Conservation (phyloP, 2,797 vertebrate genomes). For the Columba guinea region DNA sequence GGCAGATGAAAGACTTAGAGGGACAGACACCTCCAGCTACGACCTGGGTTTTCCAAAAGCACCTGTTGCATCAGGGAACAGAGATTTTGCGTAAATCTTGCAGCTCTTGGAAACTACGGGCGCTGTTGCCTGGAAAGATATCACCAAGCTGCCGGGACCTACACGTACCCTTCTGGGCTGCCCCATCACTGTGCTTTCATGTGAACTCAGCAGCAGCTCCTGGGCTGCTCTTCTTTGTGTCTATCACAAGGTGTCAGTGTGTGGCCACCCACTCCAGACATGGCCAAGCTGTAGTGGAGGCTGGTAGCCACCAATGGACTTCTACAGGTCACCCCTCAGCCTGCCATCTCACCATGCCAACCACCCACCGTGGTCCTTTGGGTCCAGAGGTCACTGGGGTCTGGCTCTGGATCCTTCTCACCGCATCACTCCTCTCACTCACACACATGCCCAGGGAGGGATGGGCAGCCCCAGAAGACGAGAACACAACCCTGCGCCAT, state of each 20-base stretch:
- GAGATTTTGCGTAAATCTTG: neutral
- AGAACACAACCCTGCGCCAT: neutral
- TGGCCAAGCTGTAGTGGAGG: rapidly evolving
- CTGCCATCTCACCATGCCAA: neutral
- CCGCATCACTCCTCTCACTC: rapidly evolving
- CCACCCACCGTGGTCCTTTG: rapidly evolving
- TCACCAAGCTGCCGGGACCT: neutral
- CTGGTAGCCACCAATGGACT: neutral
- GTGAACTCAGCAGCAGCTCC: neutral
- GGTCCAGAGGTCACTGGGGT: neutral
- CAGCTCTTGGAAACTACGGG: neutral
- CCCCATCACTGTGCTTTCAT: neutral
- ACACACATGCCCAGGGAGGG: neutral
- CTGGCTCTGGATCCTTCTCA: neutral
- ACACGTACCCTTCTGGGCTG: neutral
- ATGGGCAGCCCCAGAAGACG: neutral
- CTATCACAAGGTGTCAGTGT: slow-evolving; percentile 60
- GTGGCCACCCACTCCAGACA: neutral
- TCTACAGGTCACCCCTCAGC: neutral
- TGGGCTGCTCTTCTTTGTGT: neutral
- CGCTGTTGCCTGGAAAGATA: neutral
- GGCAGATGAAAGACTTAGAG: neutral
- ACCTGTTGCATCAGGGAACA: neutral
- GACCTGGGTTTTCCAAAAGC: neutral
- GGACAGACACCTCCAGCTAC: neutral